Evolutionary conservation across 2,113 vertebrate genomes (phyloP), one percentile per base, ranked within the genome.

Genomic region (Nanorana parkeri): DNA sequence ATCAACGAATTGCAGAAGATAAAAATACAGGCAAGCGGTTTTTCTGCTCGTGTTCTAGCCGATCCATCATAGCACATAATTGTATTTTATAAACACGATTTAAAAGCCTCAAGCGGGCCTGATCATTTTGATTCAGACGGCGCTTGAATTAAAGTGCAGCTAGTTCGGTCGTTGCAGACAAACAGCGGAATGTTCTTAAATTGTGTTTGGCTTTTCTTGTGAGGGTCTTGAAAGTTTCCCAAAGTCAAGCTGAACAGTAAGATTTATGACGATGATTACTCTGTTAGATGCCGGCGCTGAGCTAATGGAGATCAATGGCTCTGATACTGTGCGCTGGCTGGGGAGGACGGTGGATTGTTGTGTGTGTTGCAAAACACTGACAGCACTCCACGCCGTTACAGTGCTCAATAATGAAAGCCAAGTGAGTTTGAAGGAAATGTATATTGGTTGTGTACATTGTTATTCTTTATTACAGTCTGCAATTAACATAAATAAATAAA

Each of bases 201-300:
- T 86, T 88, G 85, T 64, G 28, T 83, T 66, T 68, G 65, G 56
- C 78, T 69, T 24, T 78, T 55, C 54, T 81, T 86, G 58, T 83
- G 56, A 32, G 76, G 47, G 81, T 36, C 23, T 85, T 58, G 85
- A 85, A 86, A 81, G 68, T 73, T 52, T 84, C 61, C 82, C 63
- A 77, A 67, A 26, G 77, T 63, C 56, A 28, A 29, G 47, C 26
- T 24, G 32, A 75, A 19, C 63, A 56, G 68, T 52, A 67, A 64
- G 77, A 83, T 84, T 84, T 85, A 69, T 29, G n/a, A 41, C 24
- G 54, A 0, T 68, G 68, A 81, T 81, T 74, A 81, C 26, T 73
- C 79, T 83, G 54, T 85, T 69, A 84, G 74, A 72, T 75, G 80
- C 69, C 24, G 15, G 21, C 4, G 68, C 51, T 63, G 61, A 8